Conservation (phyloP, 2,113 vertebrate genomes). For the Triplophysa tibetana region DNA sequence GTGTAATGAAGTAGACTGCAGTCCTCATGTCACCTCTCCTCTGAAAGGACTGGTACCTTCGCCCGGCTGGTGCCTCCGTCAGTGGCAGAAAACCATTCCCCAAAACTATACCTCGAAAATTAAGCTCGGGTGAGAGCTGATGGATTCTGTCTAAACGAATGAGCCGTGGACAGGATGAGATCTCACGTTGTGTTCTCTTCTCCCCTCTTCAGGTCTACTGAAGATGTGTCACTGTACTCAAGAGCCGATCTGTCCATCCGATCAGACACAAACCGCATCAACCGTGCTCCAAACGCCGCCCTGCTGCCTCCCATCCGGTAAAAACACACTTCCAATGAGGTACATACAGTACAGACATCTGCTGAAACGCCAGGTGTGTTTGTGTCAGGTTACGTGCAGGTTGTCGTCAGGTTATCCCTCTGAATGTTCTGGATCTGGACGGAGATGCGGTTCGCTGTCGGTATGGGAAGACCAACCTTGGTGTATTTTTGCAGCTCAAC, state of each 20-base stretch:
- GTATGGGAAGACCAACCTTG: slow-evolving; percentile 51
- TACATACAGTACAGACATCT: not conserved
- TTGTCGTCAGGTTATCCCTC: slow-evolving; percentile 58
- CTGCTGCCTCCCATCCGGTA: slow-evolving; percentile 72
- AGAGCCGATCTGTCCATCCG: slow-evolving; percentile 57
- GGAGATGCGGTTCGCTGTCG: slow-evolving; percentile 68
- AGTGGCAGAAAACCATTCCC: slow-evolving; percentile 67
- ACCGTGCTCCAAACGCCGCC: slow-evolving; percentile 63
- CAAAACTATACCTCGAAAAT: slow-evolving; percentile 52
- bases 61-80: slow-evolving; percentile 69
- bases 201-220: slow-evolving; percentile 41
- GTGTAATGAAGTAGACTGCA: slow-evolving; percentile 58
- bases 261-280: slow-evolving; percentile 61
- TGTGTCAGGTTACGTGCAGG: slow-evolving; percentile 56
- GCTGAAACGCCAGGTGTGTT: not conserved
- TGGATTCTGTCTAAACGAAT: not conserved
- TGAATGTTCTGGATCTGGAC: slow-evolving; percentile 68
- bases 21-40: slow-evolving; percentile 48
- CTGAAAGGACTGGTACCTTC: slow-evolving; percentile 57
- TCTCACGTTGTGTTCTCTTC: not conserved
- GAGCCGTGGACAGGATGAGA: not conserved
- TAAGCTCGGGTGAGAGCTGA: slow-evolving; percentile 59
- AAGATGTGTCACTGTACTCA: slow-evolving; percentile 56
- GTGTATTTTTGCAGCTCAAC: slow-evolving; percentile 66
- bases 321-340: not conserved